Base-by-base conservation (phyloP, 2,113 vertebrate genomes). In the Macquaria ambigua region DNA sequence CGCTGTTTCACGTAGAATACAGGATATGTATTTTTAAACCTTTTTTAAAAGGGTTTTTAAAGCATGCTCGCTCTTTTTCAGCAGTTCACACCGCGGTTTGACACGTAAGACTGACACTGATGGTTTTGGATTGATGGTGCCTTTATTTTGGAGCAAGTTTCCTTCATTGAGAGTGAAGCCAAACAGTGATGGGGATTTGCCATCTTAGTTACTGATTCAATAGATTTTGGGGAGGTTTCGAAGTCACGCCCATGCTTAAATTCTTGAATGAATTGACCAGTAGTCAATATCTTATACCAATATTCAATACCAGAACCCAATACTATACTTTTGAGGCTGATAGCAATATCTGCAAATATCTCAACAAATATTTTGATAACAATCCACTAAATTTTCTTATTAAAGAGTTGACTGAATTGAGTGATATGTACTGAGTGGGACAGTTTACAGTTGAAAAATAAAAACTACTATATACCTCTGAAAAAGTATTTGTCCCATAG, bases 11-110 rank as follows among this genome's bases (percentile, higher is more conserved):
- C 1, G 0, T 12, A 52, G 41, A 82, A 70, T 46, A 63, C 56
- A 82, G 82, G 52, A 80, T 48, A 15, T 25, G 1, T 68, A 82
- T 82, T 76, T 87, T 77, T 73, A 82, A 79, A 86, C 63, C 50
- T 77, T 79, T 52, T n/a, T n/a, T n/a, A n/a, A n/a, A n/a, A 62
- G 34, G 23, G 21, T 25, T 20, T 72, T 50, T 37, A 4, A 53
- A 73, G 28, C 11, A 52, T 12, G 61, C 43, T 37, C 25, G 66
- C 31, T 50, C 7, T 21, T 31, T 77, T 31, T 52, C 48, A 55
- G 34, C 11, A 76, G 31, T 39, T 39, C 79, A 73, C 34, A 8
- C 34, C 8, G 10, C 50, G 41, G 1, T 31, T 16, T 58, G 16
- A 53, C 23, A 25, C 61, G 20, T 20, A 52, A 18, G 21, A 37